phyloP scores from a whole-genome alignment of 2,113 vertebrate species.

The Rhinopithecus roxellana region DNA sequence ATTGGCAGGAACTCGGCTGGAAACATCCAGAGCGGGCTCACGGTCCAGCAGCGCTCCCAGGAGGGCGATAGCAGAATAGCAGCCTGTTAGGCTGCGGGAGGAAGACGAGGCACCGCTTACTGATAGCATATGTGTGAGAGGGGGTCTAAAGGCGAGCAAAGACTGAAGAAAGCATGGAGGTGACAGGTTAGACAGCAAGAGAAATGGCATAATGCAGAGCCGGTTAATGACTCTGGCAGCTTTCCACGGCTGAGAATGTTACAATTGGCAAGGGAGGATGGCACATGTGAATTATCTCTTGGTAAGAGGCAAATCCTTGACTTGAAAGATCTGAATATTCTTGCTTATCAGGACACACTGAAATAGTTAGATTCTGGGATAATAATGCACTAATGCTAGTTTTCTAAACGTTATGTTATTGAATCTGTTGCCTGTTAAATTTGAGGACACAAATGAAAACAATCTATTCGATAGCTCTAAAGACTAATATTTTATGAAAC shows the following conservation, averaged over 20 bases:
- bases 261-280: constrained; percentile 50
- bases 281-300: constrained; percentile 64
- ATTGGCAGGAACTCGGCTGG: not conserved
- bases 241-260: constrained; percentile 70
- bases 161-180: constrained; percentile 56
- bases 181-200: constrained; percentile 75
- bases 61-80: constrained; percentile 77
- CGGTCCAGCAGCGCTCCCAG: constrained; percentile 82
- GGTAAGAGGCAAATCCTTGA: not conserved
- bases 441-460: constrained; percentile 18
- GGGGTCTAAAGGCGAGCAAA: not conserved
- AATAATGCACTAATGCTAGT: not conserved
- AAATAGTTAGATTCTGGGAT: constrained; percentile 46
- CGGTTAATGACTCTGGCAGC: constrained; percentile 76
- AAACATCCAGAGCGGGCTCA: not conserved
- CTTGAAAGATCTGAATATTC: constrained; percentile 36
- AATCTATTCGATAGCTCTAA: not conserved
- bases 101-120: not conserved
- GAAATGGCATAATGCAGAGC: constrained; percentile 70
- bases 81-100: not conserved
- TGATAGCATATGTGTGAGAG: not conserved
- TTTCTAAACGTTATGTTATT: constrained; percentile 27
- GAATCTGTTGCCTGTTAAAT: not conserved
- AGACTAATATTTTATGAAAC: constrained; percentile 11
- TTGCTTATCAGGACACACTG: constrained; percentile 25